phyloP scores from a whole-genome alignment of 2,113 vertebrate genomes.

The Raphicerus campestris region DNA sequence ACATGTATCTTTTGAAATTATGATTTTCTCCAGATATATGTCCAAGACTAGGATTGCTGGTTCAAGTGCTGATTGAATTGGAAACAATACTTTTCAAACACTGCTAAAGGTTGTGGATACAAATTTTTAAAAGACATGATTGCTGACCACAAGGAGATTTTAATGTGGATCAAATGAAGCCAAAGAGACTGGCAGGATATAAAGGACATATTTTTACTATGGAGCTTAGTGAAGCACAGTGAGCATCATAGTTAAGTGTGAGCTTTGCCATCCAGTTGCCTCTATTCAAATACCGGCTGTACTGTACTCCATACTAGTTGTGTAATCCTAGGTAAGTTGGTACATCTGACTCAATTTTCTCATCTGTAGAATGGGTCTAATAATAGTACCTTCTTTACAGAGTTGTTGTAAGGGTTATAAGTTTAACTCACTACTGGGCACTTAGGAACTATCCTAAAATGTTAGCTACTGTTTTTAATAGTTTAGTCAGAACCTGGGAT shows the following conservation, averaged over 20 bases:
- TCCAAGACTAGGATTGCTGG: background rate
- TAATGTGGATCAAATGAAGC: background rate
- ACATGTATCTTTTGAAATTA: background rate
- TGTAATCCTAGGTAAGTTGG: background rate
- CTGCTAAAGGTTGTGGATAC: background rate
- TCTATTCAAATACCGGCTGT: background rate
- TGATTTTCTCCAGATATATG: background rate
- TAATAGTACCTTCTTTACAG: background rate
- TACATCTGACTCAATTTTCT: background rate
- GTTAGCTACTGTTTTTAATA: background rate
- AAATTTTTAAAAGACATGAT: background rate
- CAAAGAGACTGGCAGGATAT: background rate
- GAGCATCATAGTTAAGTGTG: background rate
- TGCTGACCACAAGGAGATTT: background rate
- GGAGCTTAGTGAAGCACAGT: too few species aligned
- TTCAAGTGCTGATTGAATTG: background rate
- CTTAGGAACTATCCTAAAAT: background rate
- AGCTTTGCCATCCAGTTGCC: background rate
- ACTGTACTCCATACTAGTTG: background rate
- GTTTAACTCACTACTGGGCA: background rate
- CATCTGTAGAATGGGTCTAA: background rate
- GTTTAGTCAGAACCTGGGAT: background rate
- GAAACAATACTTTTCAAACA: background rate
- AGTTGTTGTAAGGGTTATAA: background rate
- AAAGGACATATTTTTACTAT: background rate